Evolutionary conservation across 1,140 invertebrate species (phyloP).

Genomic region (Megalonaias nervosa): DNA sequence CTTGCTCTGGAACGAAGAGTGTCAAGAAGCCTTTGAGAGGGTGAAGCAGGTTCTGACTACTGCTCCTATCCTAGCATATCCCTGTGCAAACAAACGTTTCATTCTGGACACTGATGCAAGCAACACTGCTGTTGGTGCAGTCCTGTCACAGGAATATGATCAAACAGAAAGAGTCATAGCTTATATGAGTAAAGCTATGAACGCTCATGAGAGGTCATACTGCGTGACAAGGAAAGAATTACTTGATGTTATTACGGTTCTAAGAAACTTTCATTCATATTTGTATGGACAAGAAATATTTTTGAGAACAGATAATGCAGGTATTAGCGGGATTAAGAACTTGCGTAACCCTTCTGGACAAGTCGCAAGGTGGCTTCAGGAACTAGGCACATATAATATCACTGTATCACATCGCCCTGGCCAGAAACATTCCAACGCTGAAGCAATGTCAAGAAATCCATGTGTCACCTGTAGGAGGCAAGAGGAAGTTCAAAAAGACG

Average conservation of each 20-base stretch:
- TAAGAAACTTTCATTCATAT: conserved; percentile 40
- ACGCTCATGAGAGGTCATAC: conserved; percentile 71
- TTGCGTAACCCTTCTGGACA: conserved; percentile 39
- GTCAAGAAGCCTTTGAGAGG: conserved; percentile 1
- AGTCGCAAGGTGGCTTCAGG: conserved; percentile 55
- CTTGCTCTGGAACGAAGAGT: conserved; percentile 1
- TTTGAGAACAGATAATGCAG: conserved; percentile 43
- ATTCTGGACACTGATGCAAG: conserved; percentile 49
- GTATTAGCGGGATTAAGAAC: conserved; percentile 41
- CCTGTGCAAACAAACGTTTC: conserved; percentile 21
- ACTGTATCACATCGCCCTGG: conserved; percentile 45
- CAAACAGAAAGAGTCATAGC: conserved; percentile 40
- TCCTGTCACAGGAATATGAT: conserved; percentile 52
- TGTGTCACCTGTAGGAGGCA: too few relatives aligned
- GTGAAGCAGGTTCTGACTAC: conserved; percentile 6
- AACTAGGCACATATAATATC: conserved; percentile 47
- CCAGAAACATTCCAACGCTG: conserved; percentile 48
- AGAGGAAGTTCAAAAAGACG: neutral
- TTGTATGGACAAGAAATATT: conserved; percentile 41
- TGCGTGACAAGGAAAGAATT: conserved; percentile 46
- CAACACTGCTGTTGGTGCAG: conserved; percentile 47
- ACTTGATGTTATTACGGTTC: conserved; percentile 30
- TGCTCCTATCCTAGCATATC: conserved; percentile 33
- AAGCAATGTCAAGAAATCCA: conserved; percentile 40
- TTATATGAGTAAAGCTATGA: conserved; percentile 42